Base-by-base conservation (phyloP, 2,113 vertebrate species). In the Petromus typicus region DNA sequence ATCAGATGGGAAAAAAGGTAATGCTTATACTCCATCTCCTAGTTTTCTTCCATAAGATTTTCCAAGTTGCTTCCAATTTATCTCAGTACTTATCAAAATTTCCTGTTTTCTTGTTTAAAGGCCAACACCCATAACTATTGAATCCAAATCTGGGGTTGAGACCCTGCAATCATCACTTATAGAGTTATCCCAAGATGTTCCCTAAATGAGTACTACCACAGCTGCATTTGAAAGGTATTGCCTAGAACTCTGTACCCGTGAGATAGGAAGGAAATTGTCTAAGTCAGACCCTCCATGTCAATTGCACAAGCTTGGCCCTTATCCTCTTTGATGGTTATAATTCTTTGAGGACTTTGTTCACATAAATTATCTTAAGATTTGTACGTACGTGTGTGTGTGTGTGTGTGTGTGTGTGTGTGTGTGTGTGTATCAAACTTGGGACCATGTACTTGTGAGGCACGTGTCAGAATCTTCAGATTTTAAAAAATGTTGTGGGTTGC, bases 361-460 rank as follows among this genome's bases (percentile, higher is more conserved):
- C 43, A 57, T 22, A 73, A 23, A 34, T 86, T 57, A 67, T 91
- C 71, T 81, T 69, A 25, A 86, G 43, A 25, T 93, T 96, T 51
- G 48, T 51, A 10, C 48, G 10, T 7, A 10, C 6, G 10, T 10
- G 10, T 51, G 48, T 10, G 10, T 51, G 48, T 10, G 48, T 51
- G 48, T 51, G 48, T 51, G 48, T 51, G 48, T 51, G 48, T 51
- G 48, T 51, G 48, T 51, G 48, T 51, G 48, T 51, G 48, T 51
- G 48, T 51, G 48, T 51, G 48, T 51, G 48, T 51, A 10, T 51
- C 10, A 10, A 51, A 51, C 48, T 51, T 10, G 10, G 10, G 48
- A 51, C 48, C 48, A 7, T 51, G 48, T 10, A 51, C 10, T 51
- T 51, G 48, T 51, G 48, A 51, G 48, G 48, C 48, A 51, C 6